Evolutionary conservation across 2,113 vertebrate species (phyloP).

Genomic region (Chamaetylas fuelleborni): DNA sequence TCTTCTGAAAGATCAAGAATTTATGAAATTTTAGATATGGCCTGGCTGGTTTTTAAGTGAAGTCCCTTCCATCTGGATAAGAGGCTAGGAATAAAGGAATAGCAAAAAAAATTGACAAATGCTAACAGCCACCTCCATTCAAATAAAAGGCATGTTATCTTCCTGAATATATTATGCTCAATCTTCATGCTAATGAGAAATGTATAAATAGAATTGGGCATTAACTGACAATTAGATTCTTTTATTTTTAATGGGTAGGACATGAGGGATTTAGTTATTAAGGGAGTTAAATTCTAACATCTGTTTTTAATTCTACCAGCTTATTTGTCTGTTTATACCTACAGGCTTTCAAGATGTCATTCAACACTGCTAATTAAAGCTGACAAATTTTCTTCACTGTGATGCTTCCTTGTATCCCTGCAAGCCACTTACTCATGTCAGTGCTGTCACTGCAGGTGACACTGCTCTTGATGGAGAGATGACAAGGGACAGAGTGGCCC

Average conservation of each 20-base stretch:
- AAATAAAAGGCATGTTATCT: not conserved
- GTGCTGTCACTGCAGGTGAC: slow-evolving; percentile 39
- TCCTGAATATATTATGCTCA: slow-evolving; percentile 22
- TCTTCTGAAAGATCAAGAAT: not conserved
- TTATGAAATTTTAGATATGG: not conserved
- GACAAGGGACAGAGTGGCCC: slow-evolving; percentile 3
- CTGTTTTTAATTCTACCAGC: slow-evolving; percentile 56
- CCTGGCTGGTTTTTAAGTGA: not conserved
- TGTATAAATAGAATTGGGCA: slow-evolving; percentile 37
- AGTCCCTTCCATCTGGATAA: not conserved
- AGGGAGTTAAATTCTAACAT: slow-evolving; percentile 55
- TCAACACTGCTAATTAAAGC: slow-evolving; percentile 56
- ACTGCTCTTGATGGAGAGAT: slow-evolving; percentile 14
- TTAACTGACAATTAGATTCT: slow-evolving; percentile 12
- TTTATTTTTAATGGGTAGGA: not conserved
- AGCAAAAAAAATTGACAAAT: not conserved
- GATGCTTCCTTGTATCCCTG: slow-evolving; percentile 4
- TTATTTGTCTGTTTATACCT: slow-evolving; percentile 61
- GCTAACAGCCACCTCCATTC: not conserved
- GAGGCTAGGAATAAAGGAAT: not conserved
- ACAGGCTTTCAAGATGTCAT: slow-evolving; percentile 52
- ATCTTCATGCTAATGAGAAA: slow-evolving; percentile 47
- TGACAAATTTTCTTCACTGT: slow-evolving; percentile 53
- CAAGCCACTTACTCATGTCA: slow-evolving; percentile 43
- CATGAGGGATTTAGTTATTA: slow-evolving; percentile 11